Base-by-base conservation (phyloP, 2,797 vertebrate species). In the Sebastes paucispinis region DNA sequence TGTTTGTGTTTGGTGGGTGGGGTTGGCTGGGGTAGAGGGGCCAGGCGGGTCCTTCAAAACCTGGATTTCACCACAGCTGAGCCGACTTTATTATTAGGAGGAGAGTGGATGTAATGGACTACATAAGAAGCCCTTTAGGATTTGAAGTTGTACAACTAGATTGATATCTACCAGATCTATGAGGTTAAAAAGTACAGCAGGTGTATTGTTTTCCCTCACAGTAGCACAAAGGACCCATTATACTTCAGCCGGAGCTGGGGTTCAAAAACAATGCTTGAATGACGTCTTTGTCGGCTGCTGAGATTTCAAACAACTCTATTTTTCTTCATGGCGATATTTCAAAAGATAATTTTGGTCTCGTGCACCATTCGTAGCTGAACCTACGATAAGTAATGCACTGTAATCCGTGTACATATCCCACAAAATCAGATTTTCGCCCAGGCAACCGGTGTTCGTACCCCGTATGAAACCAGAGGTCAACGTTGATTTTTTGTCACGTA, bases 1-100 rank as follows among this genome's bases (percentile, higher is more conserved):
- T 89, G 79, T 91, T 81, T 87, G 77, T 27, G 81, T 84, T 82
- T 69, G 80, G 87, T 90, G 88, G 93, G 89, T 70, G 90, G 88
- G 85, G 87, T 67, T 62, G 84, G 86, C 69, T 62, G 74, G 57
- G 80, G 5, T 70, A n/a, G 32, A 27, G 77, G 75, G 77, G 81
- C 34, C 31, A 54, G 79, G 52, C 77, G 39, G 70, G 80, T 70
- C 73, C 80, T 82, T 77, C 67, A 82, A 84, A 91, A 88, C 65
- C 78, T 80, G 78, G 75, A 87, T 84, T 78, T 87, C 70, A 75
- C 71, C 73, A 85, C 81, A 82, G 60, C 81, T 36, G 59, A 87
- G 76, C 59, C 34, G 76, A 29, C 72, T 79, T 6, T 62, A 54
- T 69, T 32, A 64, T 69, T 32, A 64, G 63, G 55, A 22, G 62